These are phyloP conservation scores for Saccostrea echinata DNA, from an alignment of 1,140 invertebrate species.

Conservation along the genomic window DNA sequence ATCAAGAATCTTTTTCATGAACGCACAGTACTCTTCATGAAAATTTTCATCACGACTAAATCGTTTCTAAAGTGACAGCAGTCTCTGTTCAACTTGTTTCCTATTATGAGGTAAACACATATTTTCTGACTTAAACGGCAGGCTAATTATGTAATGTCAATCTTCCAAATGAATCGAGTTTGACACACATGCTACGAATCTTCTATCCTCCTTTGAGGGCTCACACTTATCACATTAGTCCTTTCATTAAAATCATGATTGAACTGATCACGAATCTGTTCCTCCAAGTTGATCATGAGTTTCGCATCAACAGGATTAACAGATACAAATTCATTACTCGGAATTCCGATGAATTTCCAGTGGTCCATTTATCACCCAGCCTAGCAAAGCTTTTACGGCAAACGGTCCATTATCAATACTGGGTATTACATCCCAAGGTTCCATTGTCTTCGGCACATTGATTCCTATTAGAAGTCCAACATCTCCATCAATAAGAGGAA, in stretches of 20 bases:
- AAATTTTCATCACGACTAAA: slow-evolving; percentile 46
- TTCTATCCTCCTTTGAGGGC: slow-evolving; percentile 36
- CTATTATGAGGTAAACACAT: slow-evolving; percentile 34
- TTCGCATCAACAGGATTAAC: slow-evolving; percentile 31
- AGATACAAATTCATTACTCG: neutral
- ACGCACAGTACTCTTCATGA: slow-evolving; percentile 50
- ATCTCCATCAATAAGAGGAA: slow-evolving; percentile 40
- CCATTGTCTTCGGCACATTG: slow-evolving; percentile 43
- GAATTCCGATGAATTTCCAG: neutral
- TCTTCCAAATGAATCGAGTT: slow-evolving; percentile 29
- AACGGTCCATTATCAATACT: slow-evolving; percentile 27
- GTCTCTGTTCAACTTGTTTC: slow-evolving; percentile 43
- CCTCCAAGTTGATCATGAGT: slow-evolving; percentile 6
- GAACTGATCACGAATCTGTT: slow-evolving; percentile 41
- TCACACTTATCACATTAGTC: slow-evolving; percentile 27
- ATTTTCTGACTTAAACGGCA: slow-evolving; percentile 35
- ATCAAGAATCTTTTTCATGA: slow-evolving; percentile 50
- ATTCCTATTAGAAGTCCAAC: slow-evolving; percentile 43
- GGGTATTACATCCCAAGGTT: slow-evolving; percentile 41
- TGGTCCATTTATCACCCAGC: slow-evolving; percentile 49
- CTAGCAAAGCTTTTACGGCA: slow-evolving; percentile 44
- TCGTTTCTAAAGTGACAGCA: slow-evolving; percentile 25
- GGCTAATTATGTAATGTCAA: slow-evolving; percentile 18
- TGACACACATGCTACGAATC: slow-evolving; percentile 39
- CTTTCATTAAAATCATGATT: slow-evolving; percentile 42